phyloP scores from a whole-genome alignment of 35 echinoderm and acorn worm genomes.

The Eucidaris tribuloides region DNA sequence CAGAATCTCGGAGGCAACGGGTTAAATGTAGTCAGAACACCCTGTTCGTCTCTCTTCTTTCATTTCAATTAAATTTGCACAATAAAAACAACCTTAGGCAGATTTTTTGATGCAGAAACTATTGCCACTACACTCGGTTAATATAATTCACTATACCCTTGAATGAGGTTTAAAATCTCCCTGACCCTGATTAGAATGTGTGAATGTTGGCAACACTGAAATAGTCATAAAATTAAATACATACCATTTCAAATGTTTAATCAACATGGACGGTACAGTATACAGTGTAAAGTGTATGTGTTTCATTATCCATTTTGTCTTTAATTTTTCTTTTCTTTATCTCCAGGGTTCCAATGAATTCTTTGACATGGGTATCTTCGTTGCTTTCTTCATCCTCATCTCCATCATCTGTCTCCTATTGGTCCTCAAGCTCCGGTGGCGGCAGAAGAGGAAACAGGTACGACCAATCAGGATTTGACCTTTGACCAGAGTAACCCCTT shows the following conservation, averaged over 20 bases:
- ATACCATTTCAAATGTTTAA: neutral
- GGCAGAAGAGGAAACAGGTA: constrained; percentile 97
- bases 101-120: no score
- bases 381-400: constrained; percentile 94
- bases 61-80: no score
- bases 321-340: neutral
- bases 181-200: neutral
- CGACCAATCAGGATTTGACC: neutral
- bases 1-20: no score
- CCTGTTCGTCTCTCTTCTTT: no score
- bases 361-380: constrained; percentile 98
- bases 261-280: neutral
- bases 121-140: neutral
- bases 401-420: constrained; percentile 93
- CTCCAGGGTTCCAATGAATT: constrained; percentile 84
- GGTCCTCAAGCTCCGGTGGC: constrained; percentile 87
- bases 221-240: neutral
- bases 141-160: neutral
- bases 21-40: no score
- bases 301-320: neutral
- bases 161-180: neutral
- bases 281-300: neutral
- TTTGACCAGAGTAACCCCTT: no score
- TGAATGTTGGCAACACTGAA: neutral
- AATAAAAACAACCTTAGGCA: no score